Percentiles rank a stretch among this genome's conserved stretches.
phyloP scores from a whole-genome alignment of 2,888 invertebrate genomes.

The Ectropis crepuscularia region DNA sequence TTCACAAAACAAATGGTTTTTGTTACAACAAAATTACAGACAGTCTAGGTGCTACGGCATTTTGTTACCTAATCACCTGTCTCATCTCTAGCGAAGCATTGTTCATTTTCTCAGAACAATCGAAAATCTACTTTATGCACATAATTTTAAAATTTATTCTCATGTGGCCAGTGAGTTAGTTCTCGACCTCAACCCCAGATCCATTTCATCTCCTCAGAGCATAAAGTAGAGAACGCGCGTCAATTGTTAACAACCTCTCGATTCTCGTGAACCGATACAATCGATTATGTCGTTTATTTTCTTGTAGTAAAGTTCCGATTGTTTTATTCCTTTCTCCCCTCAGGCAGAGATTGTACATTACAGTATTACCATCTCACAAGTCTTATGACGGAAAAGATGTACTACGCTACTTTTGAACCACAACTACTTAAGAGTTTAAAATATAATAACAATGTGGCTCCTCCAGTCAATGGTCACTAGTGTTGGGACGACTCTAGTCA shows the following conservation, averaged over 20 bases:
- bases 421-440: no score
- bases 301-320: constrained; percentile 73
- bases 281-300: constrained; percentile 79
- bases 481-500: constrained; percentile 51
- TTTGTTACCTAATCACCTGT: constrained; percentile 68
- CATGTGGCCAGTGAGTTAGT: constrained; percentile 33
- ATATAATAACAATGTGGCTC: no score
- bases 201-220: constrained; percentile 78
- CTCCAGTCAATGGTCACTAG: no score
- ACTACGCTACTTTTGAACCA: no score
- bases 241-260: constrained; percentile 82
- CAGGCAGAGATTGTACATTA: constrained; percentile 58
- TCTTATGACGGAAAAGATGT: no score
- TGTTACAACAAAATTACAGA: constrained; percentile 45
- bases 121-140: constrained; percentile 52
- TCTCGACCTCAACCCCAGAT: constrained; percentile 79
- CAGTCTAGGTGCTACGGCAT: constrained; percentile 54
- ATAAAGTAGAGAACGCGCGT: constrained; percentile 80
- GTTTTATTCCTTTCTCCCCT: constrained; percentile 68
- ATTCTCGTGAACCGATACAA: constrained; percentile 80
- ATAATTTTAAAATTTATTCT: constrained; percentile 39
- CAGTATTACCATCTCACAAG: no score
- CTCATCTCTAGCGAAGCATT: constrained; percentile 72
- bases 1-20: constrained; percentile 33
- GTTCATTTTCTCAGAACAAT: constrained; percentile 53